Conservation (phyloP, 1,140 invertebrate genomes). For the Scaptodrosophila lebanonensis region DNA sequence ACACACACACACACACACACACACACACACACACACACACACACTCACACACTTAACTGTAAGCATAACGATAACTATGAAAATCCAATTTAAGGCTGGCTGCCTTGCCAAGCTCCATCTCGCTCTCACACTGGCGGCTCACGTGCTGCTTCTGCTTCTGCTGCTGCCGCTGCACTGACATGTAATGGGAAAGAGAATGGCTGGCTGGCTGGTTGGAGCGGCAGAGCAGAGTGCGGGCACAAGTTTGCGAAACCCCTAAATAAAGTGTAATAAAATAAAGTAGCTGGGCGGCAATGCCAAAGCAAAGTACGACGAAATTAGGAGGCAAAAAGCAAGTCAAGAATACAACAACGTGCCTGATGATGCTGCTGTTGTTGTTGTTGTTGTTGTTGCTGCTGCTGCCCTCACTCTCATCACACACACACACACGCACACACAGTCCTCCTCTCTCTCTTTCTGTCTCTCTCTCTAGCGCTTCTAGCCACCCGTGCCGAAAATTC, state of each 20-base stretch:
- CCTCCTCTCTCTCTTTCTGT: not conserved
- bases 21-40: not conserved
- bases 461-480: not conserved
- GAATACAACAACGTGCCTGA: too few relatives aligned
- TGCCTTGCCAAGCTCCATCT: slow-evolving; percentile 32
- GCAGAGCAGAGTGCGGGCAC: not conserved
- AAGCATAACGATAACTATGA: slow-evolving; percentile 75
- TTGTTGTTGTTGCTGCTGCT: too few relatives aligned
- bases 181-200: not conserved
- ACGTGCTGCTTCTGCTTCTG: not conserved
- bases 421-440: too few relatives aligned
- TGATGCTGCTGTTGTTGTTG: too few relatives aligned
- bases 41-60: slow-evolving; percentile 34
- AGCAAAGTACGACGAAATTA: slow-evolving; percentile 39
- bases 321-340: slow-evolving; percentile 5
- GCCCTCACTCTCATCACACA: too few relatives aligned
- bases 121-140: slow-evolving; percentile 6
- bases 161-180: not conserved
- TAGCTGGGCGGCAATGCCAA: slow-evolving; percentile 49
- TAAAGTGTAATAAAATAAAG: slow-evolving; percentile 76
- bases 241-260: slow-evolving; percentile 24
- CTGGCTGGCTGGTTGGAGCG: not conserved
- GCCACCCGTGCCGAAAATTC: slow-evolving; percentile 61
- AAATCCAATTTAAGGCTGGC: slow-evolving; percentile 73
- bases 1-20: slow-evolving; percentile 10